phyloP scores from a whole-genome alignment of 2,797 vertebrate species.

The Columba guinea region DNA sequence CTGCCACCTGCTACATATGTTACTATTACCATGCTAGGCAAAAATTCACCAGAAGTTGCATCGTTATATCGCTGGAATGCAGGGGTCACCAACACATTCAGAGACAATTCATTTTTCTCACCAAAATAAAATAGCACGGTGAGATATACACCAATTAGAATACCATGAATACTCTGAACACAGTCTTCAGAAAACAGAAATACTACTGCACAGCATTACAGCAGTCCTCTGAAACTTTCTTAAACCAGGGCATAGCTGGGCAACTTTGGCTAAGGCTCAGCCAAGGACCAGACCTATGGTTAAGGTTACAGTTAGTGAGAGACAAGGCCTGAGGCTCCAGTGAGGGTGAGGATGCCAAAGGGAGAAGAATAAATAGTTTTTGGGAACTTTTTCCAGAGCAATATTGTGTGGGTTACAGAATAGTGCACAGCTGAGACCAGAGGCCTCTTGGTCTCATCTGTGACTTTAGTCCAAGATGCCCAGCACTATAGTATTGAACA shows the following conservation, averaged over 20 bases:
- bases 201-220: neutral
- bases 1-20: neutral
- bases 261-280: neutral
- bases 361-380: neutral
- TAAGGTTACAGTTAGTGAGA: neutral
- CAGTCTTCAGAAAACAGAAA: neutral
- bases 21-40: neutral
- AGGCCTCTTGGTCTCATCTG: neutral
- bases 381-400: neutral
- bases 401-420: accelerated
- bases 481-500: neutral
- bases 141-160: neutral
- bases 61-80: neutral
- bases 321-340: neutral
- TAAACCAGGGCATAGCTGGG: neutral
- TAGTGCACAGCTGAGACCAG: neutral
- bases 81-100: neutral
- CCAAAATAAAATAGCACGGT: neutral
- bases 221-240: neutral
- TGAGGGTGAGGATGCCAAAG: neutral
- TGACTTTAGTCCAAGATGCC: neutral
- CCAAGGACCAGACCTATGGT: neutral
- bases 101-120: accelerated
- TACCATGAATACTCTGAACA: neutral
- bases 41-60: neutral